A percentile compares a stretch with the other conserved stretches of the same genome.
Conservation (phyloP, 2,797 vertebrate genomes). For the Poecilia picta region DNA sequence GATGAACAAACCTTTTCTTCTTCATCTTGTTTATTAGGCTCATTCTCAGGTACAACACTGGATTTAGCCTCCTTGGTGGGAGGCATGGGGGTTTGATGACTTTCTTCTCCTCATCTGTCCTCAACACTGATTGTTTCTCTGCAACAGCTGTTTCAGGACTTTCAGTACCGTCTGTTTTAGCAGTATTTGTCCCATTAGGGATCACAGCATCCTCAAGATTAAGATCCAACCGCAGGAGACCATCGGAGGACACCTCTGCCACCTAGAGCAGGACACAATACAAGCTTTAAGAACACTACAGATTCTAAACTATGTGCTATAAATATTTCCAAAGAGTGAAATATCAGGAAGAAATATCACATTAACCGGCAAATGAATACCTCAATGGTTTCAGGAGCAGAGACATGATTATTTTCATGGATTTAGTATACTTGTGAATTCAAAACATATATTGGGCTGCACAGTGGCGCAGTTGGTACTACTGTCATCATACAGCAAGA, state of each 20-base stretch:
- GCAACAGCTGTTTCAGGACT: conserved; percentile 60
- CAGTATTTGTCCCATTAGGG: conserved; percentile 69
- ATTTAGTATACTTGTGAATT: not conserved
- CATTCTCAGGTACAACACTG: conserved; percentile 22
- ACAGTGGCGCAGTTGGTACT: no score
- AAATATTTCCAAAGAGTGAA: not conserved
- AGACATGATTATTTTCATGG: not conserved
- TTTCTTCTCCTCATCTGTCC: conserved; percentile 65
- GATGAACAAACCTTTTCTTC: conserved; percentile 60
- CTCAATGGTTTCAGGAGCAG: not conserved
- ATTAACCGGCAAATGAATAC: not conserved
- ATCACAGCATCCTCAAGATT: conserved; percentile 78
- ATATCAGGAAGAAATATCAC: not conserved
- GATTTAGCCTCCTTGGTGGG: conserved; percentile 63
- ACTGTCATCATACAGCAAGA: no score
- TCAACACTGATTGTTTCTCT: conserved; percentile 57
- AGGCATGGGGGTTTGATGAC: conserved; percentile 65
- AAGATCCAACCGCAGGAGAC: conserved; percentile 87
- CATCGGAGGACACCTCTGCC: conserved; percentile 86
- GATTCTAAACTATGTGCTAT: not conserved
- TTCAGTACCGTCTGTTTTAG: conserved; percentile 46
- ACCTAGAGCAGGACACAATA: conserved; percentile 72
- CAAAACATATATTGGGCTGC: not conserved
- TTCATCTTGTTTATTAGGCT: conserved; percentile 23
- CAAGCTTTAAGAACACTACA: not conserved